Conservation (phyloP, 2,888 invertebrate species). For the Drosophila affinis region DNA sequence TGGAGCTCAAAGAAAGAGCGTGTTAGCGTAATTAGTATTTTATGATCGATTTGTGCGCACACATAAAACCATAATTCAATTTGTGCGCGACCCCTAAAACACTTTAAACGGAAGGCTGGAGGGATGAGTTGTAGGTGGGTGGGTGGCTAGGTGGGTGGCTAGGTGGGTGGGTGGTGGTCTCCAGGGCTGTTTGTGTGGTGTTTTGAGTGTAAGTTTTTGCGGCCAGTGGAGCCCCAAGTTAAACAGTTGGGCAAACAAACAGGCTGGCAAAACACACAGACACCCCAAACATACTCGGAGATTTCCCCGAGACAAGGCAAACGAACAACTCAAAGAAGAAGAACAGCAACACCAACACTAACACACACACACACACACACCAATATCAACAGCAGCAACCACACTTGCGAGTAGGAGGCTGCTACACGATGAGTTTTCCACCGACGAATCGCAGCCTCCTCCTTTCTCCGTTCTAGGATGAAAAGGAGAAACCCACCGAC, state of each 20-base stretch:
- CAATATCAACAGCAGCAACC: conserved; percentile 8
- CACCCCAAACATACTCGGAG: conserved; percentile 34
- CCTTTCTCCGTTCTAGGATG: no score
- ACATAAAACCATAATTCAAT: conserved; percentile 72
- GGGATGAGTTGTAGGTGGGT: not conserved
- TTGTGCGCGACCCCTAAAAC: conserved; percentile 36
- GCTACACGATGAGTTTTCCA: not conserved
- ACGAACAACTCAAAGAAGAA: conserved; percentile 2
- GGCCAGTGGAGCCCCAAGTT: conserved; percentile 56
- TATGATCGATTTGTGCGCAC: conserved; percentile 76
- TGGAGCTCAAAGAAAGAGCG: conserved; percentile 31
- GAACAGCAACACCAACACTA: not conserved
- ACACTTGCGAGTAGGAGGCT: not conserved
- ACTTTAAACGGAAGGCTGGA: conserved; percentile 33
- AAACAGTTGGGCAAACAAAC: conserved; percentile 71
- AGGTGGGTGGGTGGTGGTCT: not conserved
- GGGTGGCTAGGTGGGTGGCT: not conserved
- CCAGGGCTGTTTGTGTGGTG: conserved; percentile 12
- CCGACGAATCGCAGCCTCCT: not conserved
- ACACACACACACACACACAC: not conserved
- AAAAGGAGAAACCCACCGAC: not conserved
- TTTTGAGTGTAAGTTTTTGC: conserved; percentile 67
- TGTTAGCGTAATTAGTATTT: conserved; percentile 75
- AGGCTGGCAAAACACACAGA: conserved; percentile 51
- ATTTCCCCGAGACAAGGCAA: conserved; percentile 19